Base-by-base conservation (phyloP, 2,888 invertebrate species). In the Phyllotreta cruciferae region DNA sequence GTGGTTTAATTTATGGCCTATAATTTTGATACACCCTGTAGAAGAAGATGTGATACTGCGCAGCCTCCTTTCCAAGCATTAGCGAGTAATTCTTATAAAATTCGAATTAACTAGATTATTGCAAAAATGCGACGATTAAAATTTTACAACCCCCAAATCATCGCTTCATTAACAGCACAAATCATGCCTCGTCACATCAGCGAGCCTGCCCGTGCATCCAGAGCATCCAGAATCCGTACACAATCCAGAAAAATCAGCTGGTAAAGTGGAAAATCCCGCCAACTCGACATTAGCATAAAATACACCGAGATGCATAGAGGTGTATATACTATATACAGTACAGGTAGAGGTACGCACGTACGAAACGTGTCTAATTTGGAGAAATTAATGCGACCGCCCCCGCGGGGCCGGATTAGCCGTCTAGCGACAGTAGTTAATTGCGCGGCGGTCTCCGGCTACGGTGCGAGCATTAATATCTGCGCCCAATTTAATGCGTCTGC, bases 131-230 rank as follows among this genome's bases (percentile, higher is more conserved):
- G 24, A 4, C 24, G 24, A 24, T 24, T 24, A 24, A 24, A 24
- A 24, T 24, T 24, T 24, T 24, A 24, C 24, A 4, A 4, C 24
- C 24, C 4, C 24, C 2, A 24, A 24, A 24, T 24, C 24, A 1
- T 1, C 24, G 24, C 24, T 24, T 44, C 60, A 60, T 60, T 37
- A 60, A 52, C 37, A 44, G 42, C 36, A 53, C 49, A 52, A 44
- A 52, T 52, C 45, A 60, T 60, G 52, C 52, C 52, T 52, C 53
- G 52, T 52, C 60, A 60, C 60, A 60, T 49, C 44, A 35, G 36
- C 41, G 34, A 52, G 37, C 60, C 60, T 60, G 60, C 37, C 44
- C 52, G 14, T 60, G 60, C 60, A 60, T 60, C 41, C 36, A 10
- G 37, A 60, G 49, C 44, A 41, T 24, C 24, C 4, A n/a, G n/a